Base-by-base conservation (phyloP, 2,888 invertebrate species). In the Macrophya alboannulata region DNA sequence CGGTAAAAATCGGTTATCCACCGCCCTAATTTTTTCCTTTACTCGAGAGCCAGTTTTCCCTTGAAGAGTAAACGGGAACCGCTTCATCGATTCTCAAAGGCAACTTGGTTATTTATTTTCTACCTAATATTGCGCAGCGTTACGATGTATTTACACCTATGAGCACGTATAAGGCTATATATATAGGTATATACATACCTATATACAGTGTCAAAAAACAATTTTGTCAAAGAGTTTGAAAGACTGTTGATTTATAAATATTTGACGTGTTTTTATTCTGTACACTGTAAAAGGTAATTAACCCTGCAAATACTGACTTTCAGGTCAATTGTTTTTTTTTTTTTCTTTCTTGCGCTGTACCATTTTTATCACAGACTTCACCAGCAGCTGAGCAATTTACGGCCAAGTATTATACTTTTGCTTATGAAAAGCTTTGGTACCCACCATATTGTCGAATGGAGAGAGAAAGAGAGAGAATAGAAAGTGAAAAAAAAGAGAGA, bases 71-170 rank as follows among this genome's bases (percentile, higher is more conserved):
- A 40, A 59, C 62, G 62, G 40, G 10, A 51, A 62, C 12, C 21
- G 81, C 21, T 62, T 81, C 43, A 62, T 81, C 81, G 81, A 81
- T 62, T 81, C 59, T 81, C 81, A 81, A 43, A 81, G 37, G 37
- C 17, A 81, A 43, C 31, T 43, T 43, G 62, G 37, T 40, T 62
- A 62, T 59, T 81, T 62, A 43, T 81, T 81, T 31, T 40, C 43
- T 62, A 21, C 81, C 62, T 62, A 37, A 62, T 81, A 59, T 25
- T 21, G 21, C 21, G 17, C 17, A 17, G 55, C 17, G 15, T 51
- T 55, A 9, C 77, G n/a, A 74, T 37, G 8, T 77, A 77, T 77
- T 77, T 77, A 77, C 77, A 31, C 55, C 37, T 77, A 55, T 51
- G 51, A 37, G 77, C 48, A 77, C 55, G 55, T 77, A n/a, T n/a